Conservation (phyloP, 2,888 invertebrate genomes). For the Philonicus albiceps region DNA sequence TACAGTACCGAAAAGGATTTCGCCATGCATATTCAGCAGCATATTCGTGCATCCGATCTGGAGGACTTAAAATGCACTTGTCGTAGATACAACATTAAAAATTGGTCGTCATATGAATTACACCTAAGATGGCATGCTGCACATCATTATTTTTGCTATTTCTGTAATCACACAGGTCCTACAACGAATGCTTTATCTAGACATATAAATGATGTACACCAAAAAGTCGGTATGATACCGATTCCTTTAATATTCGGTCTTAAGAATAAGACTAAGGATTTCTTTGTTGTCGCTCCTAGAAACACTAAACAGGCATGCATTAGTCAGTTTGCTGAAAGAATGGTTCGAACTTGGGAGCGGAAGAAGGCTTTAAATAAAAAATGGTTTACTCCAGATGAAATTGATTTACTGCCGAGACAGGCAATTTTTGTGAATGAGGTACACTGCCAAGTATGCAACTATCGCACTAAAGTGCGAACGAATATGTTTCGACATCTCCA, state of each 20-base stretch:
- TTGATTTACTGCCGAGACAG: constrained; percentile 70
- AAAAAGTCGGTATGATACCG: constrained; percentile 59
- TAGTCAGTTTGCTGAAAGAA: constrained; percentile 53
- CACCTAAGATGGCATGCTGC: constrained; percentile 70
- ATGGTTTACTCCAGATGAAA: constrained; percentile 69
- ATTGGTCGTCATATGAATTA: constrained; percentile 63
- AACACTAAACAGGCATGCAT: constrained; percentile 50
- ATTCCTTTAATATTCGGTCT: constrained; percentile 64
- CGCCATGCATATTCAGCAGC: constrained; percentile 56
- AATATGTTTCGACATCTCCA: constrained; percentile 78
- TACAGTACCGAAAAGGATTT: constrained; percentile 56
- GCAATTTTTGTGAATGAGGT: constrained; percentile 71
- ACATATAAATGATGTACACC: constrained; percentile 69
- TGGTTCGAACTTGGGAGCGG: constrained; percentile 53
- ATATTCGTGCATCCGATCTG: constrained; percentile 52
- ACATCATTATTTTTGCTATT: constrained; percentile 68
- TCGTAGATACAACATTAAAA: constrained; percentile 64
- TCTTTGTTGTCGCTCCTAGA: constrained; percentile 64
- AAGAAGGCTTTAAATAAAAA: constrained; percentile 54
- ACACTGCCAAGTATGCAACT: constrained; percentile 73
- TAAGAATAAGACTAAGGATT: constrained; percentile 63
- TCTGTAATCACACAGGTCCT: constrained; percentile 65
- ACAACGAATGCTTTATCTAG: constrained; percentile 55
- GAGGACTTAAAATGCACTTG: constrained; percentile 64
- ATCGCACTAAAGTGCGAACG: constrained; percentile 73